phyloP scores from a whole-genome alignment of 1,140 invertebrate species.

The Caerostris darwini region DNA sequence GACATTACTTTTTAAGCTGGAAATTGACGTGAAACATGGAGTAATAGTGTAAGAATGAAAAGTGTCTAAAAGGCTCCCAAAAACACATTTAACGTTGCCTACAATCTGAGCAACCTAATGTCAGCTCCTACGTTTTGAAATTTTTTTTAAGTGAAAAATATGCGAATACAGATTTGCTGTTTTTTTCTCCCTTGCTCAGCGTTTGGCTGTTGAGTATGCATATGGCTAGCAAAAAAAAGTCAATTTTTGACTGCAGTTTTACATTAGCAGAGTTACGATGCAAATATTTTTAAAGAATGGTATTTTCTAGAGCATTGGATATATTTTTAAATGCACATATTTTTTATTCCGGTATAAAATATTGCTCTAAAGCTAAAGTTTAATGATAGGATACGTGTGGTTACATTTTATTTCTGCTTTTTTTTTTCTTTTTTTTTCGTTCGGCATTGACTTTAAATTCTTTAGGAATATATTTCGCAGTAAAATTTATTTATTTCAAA shows the following conservation, averaged over 20 bases:
- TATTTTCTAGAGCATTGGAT: too few relatives aligned
- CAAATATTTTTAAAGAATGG: too few relatives aligned
- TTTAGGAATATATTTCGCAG: too few relatives aligned
- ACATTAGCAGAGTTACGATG: too few relatives aligned
- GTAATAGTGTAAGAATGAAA: slow-evolving; percentile 3
- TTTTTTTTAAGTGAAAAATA: background rate
- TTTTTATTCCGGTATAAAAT: too few relatives aligned
- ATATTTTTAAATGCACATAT: too few relatives aligned
- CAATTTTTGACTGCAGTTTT: background rate
- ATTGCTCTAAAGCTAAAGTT: too few relatives aligned
- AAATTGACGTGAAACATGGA: slow-evolving; percentile 4
- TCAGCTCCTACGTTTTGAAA: background rate
- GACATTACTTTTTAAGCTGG: slow-evolving; percentile 37
- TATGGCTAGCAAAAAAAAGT: background rate
- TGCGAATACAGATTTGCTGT: background rate
- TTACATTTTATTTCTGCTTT: too few relatives aligned
- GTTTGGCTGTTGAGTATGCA: background rate
- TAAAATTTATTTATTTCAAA: too few relatives aligned
- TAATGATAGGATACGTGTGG: too few relatives aligned
- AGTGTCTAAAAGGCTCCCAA: slow-evolving; percentile 17
- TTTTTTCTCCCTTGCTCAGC: background rate
- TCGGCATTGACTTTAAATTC: too few relatives aligned
- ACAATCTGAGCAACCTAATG: background rate
- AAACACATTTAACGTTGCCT: slow-evolving; percentile 9
- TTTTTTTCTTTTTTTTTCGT: too few relatives aligned